These are phyloP conservation scores for Eira barbara DNA, from an alignment of 2,113 vertebrate species.

Conservation along the genomic window DNA sequence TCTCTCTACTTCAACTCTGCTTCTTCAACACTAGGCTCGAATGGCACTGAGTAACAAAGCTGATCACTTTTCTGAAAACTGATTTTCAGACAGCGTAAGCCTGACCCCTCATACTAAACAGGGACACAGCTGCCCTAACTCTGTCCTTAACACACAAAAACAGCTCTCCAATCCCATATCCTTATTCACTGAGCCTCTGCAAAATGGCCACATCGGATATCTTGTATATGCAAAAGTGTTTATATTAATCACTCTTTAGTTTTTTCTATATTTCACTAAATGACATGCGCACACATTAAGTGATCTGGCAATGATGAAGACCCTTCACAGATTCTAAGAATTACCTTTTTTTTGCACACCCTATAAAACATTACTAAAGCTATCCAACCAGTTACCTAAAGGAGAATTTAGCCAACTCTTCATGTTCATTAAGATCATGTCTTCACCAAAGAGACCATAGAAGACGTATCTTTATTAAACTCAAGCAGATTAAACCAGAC, in stretches of 20 bases:
- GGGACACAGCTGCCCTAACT: background rate
- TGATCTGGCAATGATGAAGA: background rate
- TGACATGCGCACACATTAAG: background rate
- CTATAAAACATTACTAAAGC: background rate
- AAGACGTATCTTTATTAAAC: background rate
- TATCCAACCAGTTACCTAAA: background rate
- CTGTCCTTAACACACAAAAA: background rate
- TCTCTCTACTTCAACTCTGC: background rate
- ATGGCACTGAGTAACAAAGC: background rate
- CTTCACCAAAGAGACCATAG: conserved; percentile 22
- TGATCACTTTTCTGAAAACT: background rate
- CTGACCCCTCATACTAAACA: background rate
- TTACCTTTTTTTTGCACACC: background rate
- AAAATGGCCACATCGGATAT: background rate
- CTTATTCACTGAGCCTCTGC: background rate
- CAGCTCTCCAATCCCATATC: background rate
- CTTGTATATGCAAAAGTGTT: background rate
- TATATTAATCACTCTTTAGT: background rate
- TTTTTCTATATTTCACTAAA: background rate
- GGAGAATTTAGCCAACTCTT: background rate
- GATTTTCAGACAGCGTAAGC: background rate
- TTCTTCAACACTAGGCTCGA: background rate
- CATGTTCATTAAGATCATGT: background rate
- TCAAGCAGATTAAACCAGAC: background rate
- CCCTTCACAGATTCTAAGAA: background rate